Evolutionary conservation across 2,113 vertebrate species (phyloP).

Genomic region (Oryzias woworae): DNA sequence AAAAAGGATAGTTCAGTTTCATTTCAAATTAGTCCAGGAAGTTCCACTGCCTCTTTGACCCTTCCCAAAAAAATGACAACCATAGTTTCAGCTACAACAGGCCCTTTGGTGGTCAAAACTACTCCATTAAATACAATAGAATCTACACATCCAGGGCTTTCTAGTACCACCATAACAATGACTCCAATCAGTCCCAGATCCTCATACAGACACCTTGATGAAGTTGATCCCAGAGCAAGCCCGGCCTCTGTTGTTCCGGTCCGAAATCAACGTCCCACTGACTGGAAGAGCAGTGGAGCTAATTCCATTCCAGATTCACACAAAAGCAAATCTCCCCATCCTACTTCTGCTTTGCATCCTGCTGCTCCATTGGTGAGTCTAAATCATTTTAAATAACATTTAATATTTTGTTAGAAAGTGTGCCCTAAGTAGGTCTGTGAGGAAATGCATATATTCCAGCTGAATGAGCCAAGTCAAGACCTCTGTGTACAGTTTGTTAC

Average conservation of each 20-base stretch:
- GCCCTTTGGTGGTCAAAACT: slow-evolving; percentile 3
- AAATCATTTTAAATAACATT: slow-evolving; percentile 25
- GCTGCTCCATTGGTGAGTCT: slow-evolving; percentile 58
- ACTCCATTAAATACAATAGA: slow-evolving; percentile 4
- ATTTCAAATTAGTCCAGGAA: slow-evolving; percentile 9
- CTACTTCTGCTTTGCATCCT: slow-evolving; percentile 36
- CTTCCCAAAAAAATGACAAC: slow-evolving; percentile 6
- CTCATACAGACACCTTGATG: slow-evolving; percentile 13
- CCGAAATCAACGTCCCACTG: slow-evolving; percentile 40
- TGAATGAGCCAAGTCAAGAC: neutral
- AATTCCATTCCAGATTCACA: slow-evolving; percentile 80
- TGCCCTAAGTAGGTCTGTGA: slow-evolving; percentile 6
- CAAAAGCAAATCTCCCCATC: slow-evolving; percentile 44
- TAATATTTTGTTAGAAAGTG: slow-evolving; percentile 6
- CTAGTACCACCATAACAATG: slow-evolving; percentile 14
- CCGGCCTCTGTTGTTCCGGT: slow-evolving; percentile 43
- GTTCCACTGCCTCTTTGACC: neutral
- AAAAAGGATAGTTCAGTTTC: slow-evolving; percentile 6
- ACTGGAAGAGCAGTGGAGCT: slow-evolving; percentile 69
- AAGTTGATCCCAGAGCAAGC: slow-evolving; percentile 39
- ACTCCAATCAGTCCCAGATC: slow-evolving; percentile 30
- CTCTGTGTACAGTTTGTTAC: slow-evolving; percentile 14
- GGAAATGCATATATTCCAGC: neutral
- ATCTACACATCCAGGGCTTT: slow-evolving; percentile 4
- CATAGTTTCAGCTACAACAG: slow-evolving; percentile 14